Evolutionary conservation across 2,797 vertebrate species (phyloP).

Genomic region (Phalanger gymnotis): DNA sequence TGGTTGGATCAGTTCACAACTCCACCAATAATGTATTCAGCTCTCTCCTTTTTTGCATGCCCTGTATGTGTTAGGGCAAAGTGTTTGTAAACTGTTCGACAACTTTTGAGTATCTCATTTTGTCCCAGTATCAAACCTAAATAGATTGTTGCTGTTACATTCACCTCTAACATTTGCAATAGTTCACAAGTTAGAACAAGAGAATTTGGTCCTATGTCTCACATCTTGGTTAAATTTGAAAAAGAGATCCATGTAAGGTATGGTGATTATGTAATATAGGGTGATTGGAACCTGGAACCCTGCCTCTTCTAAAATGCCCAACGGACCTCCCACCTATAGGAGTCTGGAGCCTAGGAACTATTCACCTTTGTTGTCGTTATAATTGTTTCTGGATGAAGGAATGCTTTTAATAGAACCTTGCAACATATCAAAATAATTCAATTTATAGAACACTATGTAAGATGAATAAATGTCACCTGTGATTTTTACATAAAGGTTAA

Average conservation of each 20-base stretch:
- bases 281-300: neutral
- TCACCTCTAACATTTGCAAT: too few relatives aligned
- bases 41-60: too few relatives aligned
- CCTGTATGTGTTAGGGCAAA: too few relatives aligned
- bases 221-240: too few relatives aligned
- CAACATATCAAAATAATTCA: neutral
- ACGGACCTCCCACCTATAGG: neutral
- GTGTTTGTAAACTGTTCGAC: too few relatives aligned
- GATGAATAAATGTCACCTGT: neutral
- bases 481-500: neutral
- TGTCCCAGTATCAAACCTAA: too few relatives aligned
- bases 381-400: neutral
- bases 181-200: too few relatives aligned
- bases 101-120: too few relatives aligned
- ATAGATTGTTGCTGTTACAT: too few relatives aligned
- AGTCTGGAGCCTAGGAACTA: neutral
- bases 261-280: neutral
- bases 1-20: too few relatives aligned
- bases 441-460: neutral
- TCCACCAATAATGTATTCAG: too few relatives aligned
- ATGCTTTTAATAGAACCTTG: neutral
- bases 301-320: neutral
- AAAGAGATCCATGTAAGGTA: neutral
- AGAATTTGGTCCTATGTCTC: too few relatives aligned
- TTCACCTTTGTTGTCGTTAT: neutral